Percentiles rank a stretch among this genome's conserved stretches.
Evolutionary conservation across 2,888 invertebrate genomes (phyloP).

Genomic region (Patella caerulea): DNA sequence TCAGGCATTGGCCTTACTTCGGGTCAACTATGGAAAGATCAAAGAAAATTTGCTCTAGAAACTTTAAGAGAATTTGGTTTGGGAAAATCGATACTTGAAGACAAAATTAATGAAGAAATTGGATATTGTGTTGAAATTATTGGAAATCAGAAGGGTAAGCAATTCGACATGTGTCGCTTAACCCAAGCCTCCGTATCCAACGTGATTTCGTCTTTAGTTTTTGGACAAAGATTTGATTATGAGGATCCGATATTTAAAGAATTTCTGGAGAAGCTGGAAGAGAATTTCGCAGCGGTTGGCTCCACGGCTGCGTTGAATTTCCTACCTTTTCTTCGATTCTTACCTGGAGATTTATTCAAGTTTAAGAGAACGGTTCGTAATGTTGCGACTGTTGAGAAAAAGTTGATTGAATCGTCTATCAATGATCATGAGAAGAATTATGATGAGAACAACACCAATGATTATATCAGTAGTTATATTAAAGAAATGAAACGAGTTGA

Average conservation of each 20-base stretch:
- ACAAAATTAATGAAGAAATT: slow-evolving; percentile 26
- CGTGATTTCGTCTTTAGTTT: slow-evolving; percentile 22
- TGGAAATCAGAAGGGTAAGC: not conserved
- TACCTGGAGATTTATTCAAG: slow-evolving; percentile 44
- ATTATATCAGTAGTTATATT: slow-evolving; percentile 48
- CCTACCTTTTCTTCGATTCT: slow-evolving; percentile 37
- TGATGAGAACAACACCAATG: slow-evolving; percentile 37
- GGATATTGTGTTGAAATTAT: slow-evolving; percentile 14
- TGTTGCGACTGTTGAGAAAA: slow-evolving; percentile 11
- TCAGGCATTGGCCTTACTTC: slow-evolving; percentile 16
- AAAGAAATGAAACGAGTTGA: slow-evolving; percentile 32
- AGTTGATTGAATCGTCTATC: slow-evolving; percentile 25
- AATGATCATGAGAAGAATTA: slow-evolving; percentile 29
- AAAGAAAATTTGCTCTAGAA: slow-evolving; percentile 19
- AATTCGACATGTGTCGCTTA: slow-evolving; percentile 15
- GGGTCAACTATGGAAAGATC: slow-evolving; percentile 23
- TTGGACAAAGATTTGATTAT: slow-evolving; percentile 26
- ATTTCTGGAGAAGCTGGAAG: slow-evolving; percentile 14
- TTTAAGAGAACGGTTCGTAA: slow-evolving; percentile 31
- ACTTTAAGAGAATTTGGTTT: slow-evolving; percentile 23
- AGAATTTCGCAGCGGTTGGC: slow-evolving; percentile 13
- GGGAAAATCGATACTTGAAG: slow-evolving; percentile 22
- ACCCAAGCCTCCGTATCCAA: slow-evolving; percentile 20
- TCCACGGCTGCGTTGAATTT: slow-evolving; percentile 19
- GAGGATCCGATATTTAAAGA: slow-evolving; percentile 21